These are phyloP conservation scores for Hydractinia symbiolongicarpus DNA, from an alignment of 30 jellyfish, hydroid and myxozoan species.

Conservation along the genomic window DNA sequence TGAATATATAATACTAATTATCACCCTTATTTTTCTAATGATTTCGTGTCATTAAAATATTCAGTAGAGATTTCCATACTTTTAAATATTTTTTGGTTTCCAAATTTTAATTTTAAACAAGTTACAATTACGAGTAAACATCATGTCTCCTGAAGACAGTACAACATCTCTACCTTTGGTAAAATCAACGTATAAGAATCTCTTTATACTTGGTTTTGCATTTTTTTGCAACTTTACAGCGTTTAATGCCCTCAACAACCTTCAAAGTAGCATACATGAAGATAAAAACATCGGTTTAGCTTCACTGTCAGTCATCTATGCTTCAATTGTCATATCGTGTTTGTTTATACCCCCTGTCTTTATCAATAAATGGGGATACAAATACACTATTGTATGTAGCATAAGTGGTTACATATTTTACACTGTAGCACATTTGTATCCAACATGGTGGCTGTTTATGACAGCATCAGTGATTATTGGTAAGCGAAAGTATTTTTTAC, in stretches of 20 bases:
- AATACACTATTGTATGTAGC: conserved; percentile 49
- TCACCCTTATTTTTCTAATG: no score
- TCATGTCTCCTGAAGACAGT: no score
- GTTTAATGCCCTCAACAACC: conserved; percentile 45
- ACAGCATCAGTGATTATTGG: conserved; percentile 75
- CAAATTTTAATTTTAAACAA: no score
- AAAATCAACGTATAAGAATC: neutral
- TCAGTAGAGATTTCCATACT: no score
- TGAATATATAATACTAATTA: no score
- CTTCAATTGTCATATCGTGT: conserved; percentile 64
- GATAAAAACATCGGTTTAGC: conserved; percentile 73
- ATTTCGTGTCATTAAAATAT: no score
- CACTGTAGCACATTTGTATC: conserved; percentile 55
- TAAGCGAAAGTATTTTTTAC: conserved; percentile 14
- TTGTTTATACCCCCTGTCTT: conserved; percentile 71
- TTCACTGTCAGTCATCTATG: conserved; percentile 68
- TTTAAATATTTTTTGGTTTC: no score
- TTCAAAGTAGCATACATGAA: conserved; percentile 17
- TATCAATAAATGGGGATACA: conserved; percentile 53
- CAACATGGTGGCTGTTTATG: conserved; percentile 59
- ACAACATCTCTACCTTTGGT: neutral
- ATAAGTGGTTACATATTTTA: conserved; percentile 51
- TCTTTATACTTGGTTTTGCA: conserved; percentile 42
- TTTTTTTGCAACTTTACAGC: conserved; percentile 70
- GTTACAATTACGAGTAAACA: no score